Evolutionary conservation across 2,797 vertebrate genomes (phyloP).

Genomic region (Ibycter americanus): DNA sequence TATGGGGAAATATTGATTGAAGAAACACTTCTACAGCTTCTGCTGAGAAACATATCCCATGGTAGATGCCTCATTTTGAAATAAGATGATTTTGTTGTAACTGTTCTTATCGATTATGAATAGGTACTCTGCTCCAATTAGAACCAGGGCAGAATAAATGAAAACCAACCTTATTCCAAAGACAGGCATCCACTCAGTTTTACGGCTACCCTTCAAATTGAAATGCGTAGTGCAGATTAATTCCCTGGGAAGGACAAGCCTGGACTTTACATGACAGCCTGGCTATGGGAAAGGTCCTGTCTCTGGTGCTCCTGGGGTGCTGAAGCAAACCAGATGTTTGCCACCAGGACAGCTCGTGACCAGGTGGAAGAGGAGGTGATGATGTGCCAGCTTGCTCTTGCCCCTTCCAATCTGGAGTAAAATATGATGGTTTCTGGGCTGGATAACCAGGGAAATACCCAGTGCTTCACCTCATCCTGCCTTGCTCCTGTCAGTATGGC

Average conservation of each 20-base stretch:
- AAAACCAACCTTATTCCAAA: background rate
- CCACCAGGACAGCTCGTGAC: background rate
- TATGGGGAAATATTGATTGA: background rate
- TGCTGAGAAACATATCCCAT: background rate
- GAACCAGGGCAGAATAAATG: background rate
- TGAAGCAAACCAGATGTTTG: background rate
- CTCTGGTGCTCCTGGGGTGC: background rate
- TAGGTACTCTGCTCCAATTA: background rate
- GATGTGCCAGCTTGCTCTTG: background rate
- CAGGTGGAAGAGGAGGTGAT: background rate
- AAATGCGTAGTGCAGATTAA: rapidly evolving
- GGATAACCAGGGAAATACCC: background rate
- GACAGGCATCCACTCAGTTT: background rate
- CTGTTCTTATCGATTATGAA: background rate
- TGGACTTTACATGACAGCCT: background rate
- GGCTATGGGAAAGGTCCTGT: background rate
- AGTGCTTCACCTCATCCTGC: background rate
- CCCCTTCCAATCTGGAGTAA: background rate
- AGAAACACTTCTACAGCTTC: background rate
- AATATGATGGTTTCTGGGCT: background rate
- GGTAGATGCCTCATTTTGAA: background rate
- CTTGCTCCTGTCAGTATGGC: background rate
- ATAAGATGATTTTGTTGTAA: background rate
- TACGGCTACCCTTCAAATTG: background rate
- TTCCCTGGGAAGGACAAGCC: background rate